Evolutionary conservation across 2,797 vertebrate species (phyloP).

Genomic region (Lacerta bilineata): DNA sequence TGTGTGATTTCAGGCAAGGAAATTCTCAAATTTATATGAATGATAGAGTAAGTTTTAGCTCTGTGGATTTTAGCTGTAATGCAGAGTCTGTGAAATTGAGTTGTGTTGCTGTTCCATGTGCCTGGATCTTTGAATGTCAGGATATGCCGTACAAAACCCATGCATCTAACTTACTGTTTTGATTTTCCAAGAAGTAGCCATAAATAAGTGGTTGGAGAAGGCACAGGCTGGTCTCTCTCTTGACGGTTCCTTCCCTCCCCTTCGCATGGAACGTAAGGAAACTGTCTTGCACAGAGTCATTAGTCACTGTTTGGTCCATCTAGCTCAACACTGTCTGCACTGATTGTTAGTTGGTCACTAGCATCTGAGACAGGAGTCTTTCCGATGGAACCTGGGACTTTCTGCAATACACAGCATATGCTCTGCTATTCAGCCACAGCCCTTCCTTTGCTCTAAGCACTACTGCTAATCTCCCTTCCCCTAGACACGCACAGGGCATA

Average conservation of each 20-base stretch:
- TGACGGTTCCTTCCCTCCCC: background rate
- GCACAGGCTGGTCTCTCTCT: background rate
- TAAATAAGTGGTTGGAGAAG: slow-evolving; percentile 60
- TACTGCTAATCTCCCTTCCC: background rate
- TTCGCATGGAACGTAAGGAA: background rate
- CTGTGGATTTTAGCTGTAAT: slow-evolving; percentile 63
- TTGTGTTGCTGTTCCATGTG: slow-evolving; percentile 70
- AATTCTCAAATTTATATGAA: slow-evolving; percentile 49
- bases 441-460: background rate
- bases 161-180: slow-evolving; percentile 72
- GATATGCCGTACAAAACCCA: slow-evolving; percentile 77
- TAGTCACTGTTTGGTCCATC: background rate
- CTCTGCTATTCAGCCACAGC: background rate
- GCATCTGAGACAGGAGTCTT: background rate
- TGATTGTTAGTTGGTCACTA: background rate
- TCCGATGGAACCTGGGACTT: background rate
- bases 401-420: background rate
- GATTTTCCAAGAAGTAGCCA: slow-evolving; percentile 65
- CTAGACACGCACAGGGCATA: background rate
- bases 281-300: background rate
- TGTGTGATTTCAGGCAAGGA: slow-evolving; percentile 57
- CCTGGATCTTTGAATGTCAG: slow-evolving; percentile 74
- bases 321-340: background rate
- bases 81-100: slow-evolving; percentile 52
- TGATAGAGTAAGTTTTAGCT: slow-evolving; percentile 64